Percentiles rank a stretch among this genome's conserved stretches.
phyloP scores from a whole-genome alignment of 2,113 vertebrate genomes.

The Toxostoma redivivum region DNA sequence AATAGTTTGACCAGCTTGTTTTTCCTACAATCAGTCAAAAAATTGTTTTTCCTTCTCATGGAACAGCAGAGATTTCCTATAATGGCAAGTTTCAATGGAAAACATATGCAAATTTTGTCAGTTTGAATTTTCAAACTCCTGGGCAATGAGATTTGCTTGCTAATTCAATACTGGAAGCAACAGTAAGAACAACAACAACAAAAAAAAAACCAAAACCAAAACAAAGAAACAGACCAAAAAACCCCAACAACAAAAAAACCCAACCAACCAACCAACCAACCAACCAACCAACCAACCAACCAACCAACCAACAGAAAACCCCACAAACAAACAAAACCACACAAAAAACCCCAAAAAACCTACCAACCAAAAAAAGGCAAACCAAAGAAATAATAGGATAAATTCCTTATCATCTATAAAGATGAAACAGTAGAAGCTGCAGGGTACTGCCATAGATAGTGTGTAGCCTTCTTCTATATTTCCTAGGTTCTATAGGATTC shows the following conservation, averaged over 20 bases:
- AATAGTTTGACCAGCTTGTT: not conserved
- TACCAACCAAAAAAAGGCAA: not conserved
- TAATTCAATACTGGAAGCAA: not conserved
- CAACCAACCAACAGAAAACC: no score
- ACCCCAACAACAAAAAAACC: no score
- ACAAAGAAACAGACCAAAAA: no score
- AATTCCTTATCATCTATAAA: not conserved
- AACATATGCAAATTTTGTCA: not conserved
- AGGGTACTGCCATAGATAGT: not conserved
- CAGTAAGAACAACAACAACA: not conserved
- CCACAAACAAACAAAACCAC: not conserved
- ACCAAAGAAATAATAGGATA: not conserved
- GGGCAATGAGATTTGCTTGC: not conserved
- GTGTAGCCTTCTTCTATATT: not conserved
- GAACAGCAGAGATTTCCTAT: not conserved
- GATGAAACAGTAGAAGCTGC: not conserved
- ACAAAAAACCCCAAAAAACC: not conserved
- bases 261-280: no score
- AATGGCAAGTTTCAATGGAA: not conserved
- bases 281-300: no score
- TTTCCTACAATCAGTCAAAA: not conserved
- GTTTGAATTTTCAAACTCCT: not conserved
- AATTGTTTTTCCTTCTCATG: not conserved
- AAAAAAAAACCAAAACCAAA: not conserved
- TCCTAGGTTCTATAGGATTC: not conserved